Conservation (phyloP, 2,113 vertebrate species). For the Morone chrysops region DNA sequence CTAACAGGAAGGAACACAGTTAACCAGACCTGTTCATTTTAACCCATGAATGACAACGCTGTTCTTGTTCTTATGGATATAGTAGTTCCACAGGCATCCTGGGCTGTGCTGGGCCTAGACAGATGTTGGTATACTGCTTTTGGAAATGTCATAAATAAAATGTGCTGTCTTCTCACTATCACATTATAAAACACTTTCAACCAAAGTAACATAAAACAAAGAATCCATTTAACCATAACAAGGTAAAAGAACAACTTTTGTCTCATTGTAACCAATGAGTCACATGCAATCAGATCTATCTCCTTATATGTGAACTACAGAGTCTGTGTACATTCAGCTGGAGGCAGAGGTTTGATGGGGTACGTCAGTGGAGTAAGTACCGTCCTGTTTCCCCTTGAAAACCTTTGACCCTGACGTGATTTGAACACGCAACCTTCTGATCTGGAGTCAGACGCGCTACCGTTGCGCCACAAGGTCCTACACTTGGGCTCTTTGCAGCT, state of each 20-base stretch:
- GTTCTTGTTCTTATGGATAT: not conserved
- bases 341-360: not conserved
- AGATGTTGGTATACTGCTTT: not conserved
- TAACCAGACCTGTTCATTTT: not conserved
- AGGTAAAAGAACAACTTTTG: too few relatives aligned
- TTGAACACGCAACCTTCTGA: constrained; percentile 51
- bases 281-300: not conserved
- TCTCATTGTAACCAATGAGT: not conserved
- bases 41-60: not conserved
- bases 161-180: not conserved
- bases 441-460: constrained; percentile 43
- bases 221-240: not conserved
- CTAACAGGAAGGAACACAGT: constrained; percentile 15
- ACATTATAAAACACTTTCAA: not conserved
- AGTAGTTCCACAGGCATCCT: not conserved
- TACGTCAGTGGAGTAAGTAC: not conserved
- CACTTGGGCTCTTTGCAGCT: not conserved
- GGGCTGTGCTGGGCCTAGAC: not conserved
- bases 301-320: too few relatives aligned
- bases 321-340: too few relatives aligned
- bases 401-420: not conserved
- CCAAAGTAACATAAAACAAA: not conserved
- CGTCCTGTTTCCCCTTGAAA: not conserved
- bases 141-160: not conserved
- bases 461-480: constrained; percentile 24